These are phyloP conservation scores for Fregata magnificens DNA, from an alignment of 2,113 vertebrate species.

Conservation along the genomic window DNA sequence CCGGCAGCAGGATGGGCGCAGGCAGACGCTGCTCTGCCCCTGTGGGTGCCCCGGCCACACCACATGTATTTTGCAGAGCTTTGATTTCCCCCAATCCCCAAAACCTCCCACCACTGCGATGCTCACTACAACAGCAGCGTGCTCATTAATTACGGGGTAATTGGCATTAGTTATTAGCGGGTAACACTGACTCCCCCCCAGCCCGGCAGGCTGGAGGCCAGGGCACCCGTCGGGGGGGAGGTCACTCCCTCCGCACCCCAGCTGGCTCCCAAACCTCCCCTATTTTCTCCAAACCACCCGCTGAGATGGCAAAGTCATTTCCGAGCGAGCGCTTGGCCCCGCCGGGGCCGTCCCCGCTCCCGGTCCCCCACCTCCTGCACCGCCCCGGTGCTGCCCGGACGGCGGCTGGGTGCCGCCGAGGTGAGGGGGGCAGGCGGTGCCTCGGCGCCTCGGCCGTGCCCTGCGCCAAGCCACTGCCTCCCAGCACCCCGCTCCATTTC, in stretches of 20 bases:
- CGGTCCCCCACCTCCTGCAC: neutral
- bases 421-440: neutral
- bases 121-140: neutral
- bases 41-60: accelerated
- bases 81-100: neutral
- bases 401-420: accelerated
- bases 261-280: neutral
- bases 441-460: neutral
- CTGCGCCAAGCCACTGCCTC: neutral
- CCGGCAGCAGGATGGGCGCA: neutral
- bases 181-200: neutral
- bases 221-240: too few species aligned
- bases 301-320: neutral
- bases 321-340: neutral
- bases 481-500: neutral
- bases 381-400: too few species aligned
- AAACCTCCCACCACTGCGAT: accelerated
- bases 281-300: neutral
- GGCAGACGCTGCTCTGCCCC: neutral
- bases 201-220: neutral
- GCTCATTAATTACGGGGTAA: neutral
- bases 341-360: accelerated
- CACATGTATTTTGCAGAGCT: neutral
- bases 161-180: neutral
- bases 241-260: neutral